These are phyloP conservation scores for Pteropus rufus DNA, from an alignment of 2,797 vertebrate species.

Conservation along the genomic window DNA sequence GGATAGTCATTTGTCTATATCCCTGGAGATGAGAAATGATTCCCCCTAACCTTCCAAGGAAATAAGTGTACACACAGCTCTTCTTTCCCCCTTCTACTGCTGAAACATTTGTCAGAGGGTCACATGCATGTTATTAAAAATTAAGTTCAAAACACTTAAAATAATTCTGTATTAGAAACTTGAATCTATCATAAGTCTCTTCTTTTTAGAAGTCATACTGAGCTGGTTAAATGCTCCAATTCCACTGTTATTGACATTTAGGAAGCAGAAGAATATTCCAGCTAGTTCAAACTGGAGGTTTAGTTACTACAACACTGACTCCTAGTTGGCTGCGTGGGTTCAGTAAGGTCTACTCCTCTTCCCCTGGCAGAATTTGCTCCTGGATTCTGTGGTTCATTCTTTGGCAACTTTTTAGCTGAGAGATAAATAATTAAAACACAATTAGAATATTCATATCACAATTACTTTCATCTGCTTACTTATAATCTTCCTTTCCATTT, in stretches of 20 bases:
- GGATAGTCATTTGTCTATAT: conserved; percentile 68
- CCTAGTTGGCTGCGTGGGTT: conserved; percentile 93
- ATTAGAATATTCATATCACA: not conserved
- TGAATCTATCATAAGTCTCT: conserved; percentile 94
- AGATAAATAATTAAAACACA: conserved; percentile 64
- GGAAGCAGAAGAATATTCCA: conserved; percentile 84
- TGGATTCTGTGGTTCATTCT: conserved; percentile 93
- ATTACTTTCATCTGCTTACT: not conserved
- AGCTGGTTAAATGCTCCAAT: conserved; percentile 89
- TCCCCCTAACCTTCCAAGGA: conserved; percentile 72
- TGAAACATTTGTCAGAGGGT: conserved; percentile 86
- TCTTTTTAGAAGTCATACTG: conserved; percentile 90
- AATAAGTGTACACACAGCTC: conserved; percentile 72
- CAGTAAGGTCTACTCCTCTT: conserved; percentile 96
- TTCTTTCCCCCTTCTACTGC: conserved; percentile 75
- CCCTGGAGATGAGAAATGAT: conserved; percentile 65
- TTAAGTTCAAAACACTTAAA: conserved; percentile 87
- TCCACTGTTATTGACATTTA: conserved; percentile 89
- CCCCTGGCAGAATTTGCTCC: conserved; percentile 89
- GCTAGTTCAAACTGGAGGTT: conserved; percentile 81
- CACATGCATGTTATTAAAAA: conserved; percentile 92
- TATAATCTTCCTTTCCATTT: not conserved
- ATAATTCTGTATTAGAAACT: conserved; percentile 93
- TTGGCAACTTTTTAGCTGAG: conserved; percentile 97
- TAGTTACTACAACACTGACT: conserved; percentile 98